phyloP scores from a whole-genome alignment of 2,113 vertebrate species.

The Dasyprocta punctata region DNA sequence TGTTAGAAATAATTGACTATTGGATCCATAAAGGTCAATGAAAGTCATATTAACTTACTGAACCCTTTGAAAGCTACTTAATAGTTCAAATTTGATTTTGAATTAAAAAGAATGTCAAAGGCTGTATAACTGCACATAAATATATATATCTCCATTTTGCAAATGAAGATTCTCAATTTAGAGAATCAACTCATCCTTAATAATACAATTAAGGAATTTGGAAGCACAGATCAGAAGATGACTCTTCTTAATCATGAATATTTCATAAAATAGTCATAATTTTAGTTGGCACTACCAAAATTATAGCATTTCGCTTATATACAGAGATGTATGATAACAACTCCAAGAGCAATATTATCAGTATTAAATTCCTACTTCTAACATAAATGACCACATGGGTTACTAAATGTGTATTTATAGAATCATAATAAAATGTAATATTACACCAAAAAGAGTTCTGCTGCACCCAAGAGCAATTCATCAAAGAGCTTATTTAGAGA shows the following conservation, averaged over 20 bases:
- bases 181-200: not conserved
- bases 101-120: not conserved
- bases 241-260: not conserved
- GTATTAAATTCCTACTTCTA: slow-evolving; percentile 23
- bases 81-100: not conserved
- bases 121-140: not conserved
- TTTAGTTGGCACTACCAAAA: not conserved
- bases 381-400: not conserved
- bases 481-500: not conserved
- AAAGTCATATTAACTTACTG: not conserved
- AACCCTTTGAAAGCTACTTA: not conserved
- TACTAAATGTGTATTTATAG: not conserved
- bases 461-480: not conserved
- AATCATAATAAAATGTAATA: not conserved
- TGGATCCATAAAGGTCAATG: not conserved
- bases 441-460: not conserved
- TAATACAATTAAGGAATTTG: not conserved
- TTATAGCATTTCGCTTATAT: not conserved
- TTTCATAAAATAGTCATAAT: not conserved
- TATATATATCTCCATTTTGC: not conserved
- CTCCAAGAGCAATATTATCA: not conserved
- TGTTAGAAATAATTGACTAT: not conserved
- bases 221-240: not conserved
- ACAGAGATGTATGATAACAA: not conserved
- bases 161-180: not conserved